These are phyloP conservation scores for Notoglanidium macrostoma DNA, from an alignment of 2,797 vertebrate genomes.

Conservation along the genomic window DNA sequence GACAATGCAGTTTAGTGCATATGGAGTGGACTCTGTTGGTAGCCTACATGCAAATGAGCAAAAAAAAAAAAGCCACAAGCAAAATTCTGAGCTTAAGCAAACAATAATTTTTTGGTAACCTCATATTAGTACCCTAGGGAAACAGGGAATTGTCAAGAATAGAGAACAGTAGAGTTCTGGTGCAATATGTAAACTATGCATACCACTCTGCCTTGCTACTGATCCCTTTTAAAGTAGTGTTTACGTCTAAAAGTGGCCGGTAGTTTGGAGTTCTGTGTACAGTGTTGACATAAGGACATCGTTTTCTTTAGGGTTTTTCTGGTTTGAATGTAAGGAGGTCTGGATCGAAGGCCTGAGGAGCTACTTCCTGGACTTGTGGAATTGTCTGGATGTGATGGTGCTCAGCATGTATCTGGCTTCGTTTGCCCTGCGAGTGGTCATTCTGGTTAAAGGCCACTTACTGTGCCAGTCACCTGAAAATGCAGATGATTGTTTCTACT, in stretches of 20 bases:
- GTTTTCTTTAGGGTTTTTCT: conserved; percentile 82
- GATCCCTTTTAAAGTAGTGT: background rate
- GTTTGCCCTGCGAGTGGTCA: conserved; percentile 80
- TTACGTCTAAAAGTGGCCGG: background rate
- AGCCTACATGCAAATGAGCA: background rate
- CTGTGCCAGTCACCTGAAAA: conserved; percentile 68
- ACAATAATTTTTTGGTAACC: background rate
- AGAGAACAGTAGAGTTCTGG: background rate
- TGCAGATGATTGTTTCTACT: conserved; percentile 46
- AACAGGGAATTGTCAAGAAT: background rate
- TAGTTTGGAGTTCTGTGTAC: background rate
- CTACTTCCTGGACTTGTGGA: conserved; percentile 92
- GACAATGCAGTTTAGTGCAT: background rate
- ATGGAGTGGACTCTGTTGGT: background rate
- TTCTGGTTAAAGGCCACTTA: conserved; percentile 80
- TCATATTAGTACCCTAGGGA: background rate
- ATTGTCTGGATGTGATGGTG: conserved; percentile 88
- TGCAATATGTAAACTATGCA: background rate
- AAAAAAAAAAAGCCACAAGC: background rate
- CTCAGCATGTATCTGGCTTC: conserved; percentile 90
- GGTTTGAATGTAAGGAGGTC: conserved; percentile 92
- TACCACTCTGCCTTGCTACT: background rate
- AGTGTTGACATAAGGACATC: background rate
- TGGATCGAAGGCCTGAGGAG: conserved; percentile 88
- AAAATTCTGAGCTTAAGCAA: background rate